Conservation (phyloP, 2,888 invertebrate species). For the Drosophila paramelanica region DNA sequence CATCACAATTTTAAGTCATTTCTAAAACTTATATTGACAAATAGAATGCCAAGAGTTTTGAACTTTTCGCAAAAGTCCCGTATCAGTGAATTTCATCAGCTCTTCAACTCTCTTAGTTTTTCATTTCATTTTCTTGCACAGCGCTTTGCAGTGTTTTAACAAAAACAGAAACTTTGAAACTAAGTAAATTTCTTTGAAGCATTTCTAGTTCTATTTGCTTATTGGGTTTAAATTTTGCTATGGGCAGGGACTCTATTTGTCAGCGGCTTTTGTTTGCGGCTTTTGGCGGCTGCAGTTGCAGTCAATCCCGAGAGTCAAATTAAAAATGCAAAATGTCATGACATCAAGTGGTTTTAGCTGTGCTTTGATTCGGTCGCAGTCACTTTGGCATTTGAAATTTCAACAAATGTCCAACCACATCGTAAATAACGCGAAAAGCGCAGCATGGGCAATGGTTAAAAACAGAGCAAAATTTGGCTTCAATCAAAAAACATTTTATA, state of each 20-base stretch:
- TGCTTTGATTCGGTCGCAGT: conserved; percentile 26
- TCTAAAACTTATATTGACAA: conserved; percentile 38
- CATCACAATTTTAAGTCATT: conserved; percentile 16
- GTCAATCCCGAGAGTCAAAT: conserved; percentile 56
- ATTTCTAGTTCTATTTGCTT: conserved; percentile 38
- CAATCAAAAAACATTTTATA: not conserved
- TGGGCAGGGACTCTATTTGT: conserved; percentile 28
- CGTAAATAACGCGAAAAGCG: conserved; percentile 52
- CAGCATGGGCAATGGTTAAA: conserved; percentile 5
- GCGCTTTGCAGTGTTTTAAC: conserved; percentile 17
- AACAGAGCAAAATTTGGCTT: not conserved
- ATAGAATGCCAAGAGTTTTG: conserved; percentile 23
- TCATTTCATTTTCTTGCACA: not conserved
- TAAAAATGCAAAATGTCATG: conserved; percentile 56
- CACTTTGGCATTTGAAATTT: conserved; percentile 31
- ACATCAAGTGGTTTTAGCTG: conserved; percentile 41
- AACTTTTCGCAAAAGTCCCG: conserved; percentile 21
- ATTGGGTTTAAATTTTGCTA: conserved; percentile 3
- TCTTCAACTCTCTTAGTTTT: not conserved
- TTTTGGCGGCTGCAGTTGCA: conserved; percentile 37
- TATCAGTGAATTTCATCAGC: conserved; percentile 32
- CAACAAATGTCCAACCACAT: conserved; percentile 36
- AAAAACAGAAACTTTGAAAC: conserved; percentile 46
- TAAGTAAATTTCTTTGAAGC: conserved; percentile 42
- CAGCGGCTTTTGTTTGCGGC: conserved; percentile 62